Evolutionary conservation across 2,113 vertebrate genomes (phyloP).

Genomic region (Notothenia coriiceps): DNA sequence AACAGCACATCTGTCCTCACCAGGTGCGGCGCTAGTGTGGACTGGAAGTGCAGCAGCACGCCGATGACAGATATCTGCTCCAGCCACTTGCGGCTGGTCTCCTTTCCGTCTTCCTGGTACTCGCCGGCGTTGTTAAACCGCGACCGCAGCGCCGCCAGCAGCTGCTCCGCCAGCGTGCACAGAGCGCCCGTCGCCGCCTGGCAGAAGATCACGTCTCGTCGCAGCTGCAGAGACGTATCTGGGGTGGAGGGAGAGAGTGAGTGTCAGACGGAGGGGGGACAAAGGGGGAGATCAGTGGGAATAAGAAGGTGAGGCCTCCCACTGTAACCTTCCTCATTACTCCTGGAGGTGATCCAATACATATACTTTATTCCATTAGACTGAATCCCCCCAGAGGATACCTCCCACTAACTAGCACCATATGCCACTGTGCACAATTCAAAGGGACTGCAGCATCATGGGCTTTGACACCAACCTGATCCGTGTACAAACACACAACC

Average conservation of each 20-base stretch:
- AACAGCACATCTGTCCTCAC: conserved; percentile 82
- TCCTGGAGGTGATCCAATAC: conserved; percentile 24
- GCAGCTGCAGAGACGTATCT: conserved; percentile 94
- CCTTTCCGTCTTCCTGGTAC: conserved; percentile 95
- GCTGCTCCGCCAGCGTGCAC: conserved; percentile 93
- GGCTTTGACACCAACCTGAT: conserved; percentile 20
- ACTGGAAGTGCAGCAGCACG: conserved; percentile 93
- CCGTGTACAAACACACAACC: conserved; percentile 13
- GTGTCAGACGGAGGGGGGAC: not conserved
- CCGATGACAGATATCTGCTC: conserved; percentile 95
- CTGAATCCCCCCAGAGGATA: conserved; percentile 24
- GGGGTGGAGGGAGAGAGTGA: conserved; percentile 8
- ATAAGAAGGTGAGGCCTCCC: not conserved
- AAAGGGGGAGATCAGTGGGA: not conserved
- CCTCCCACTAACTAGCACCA: conserved; percentile 53
- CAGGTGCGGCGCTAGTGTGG: conserved; percentile 87
- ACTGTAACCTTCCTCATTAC: conserved; percentile 28
- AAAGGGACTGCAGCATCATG: conserved; percentile 36
- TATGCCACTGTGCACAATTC: conserved; percentile 52
- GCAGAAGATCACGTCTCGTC: conserved; percentile 94
- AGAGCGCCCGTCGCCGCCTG: conserved; percentile 92
- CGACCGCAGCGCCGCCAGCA: conserved; percentile 90
- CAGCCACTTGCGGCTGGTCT: conserved; percentile 97
- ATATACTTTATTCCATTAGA: conserved; percentile 45
- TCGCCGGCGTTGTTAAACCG: conserved; percentile 96